phyloP scores from a whole-genome alignment of 2,113 vertebrate genomes.

The Telmatochromis sp. region DNA sequence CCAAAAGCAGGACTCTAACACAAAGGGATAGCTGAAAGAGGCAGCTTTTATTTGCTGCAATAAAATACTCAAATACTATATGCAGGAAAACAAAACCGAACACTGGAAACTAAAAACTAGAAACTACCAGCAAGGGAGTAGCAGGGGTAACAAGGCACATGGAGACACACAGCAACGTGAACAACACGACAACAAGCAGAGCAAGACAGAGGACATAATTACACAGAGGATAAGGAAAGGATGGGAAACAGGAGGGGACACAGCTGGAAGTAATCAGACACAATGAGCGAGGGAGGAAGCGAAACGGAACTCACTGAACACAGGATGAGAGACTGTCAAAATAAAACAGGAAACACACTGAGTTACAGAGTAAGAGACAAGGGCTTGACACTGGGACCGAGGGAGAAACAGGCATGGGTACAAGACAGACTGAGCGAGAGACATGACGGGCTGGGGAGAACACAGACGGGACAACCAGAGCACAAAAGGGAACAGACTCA shows the following conservation, averaged over 20 bases:
- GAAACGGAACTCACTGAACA: rapidly evolving
- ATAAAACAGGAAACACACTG: background rate
- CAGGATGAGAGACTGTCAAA: background rate
- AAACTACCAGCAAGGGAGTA: background rate
- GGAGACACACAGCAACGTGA: background rate
- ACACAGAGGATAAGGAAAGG: background rate
- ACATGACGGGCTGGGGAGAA: background rate
- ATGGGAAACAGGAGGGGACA: background rate
- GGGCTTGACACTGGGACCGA: background rate
- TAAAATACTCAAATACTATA: background rate
- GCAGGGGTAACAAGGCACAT: rapidly evolving
- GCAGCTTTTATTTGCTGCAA: background rate
- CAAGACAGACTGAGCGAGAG: background rate
- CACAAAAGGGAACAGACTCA: background rate
- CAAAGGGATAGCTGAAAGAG: rapidly evolving
- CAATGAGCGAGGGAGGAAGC: rapidly evolving
- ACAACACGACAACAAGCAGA: background rate
- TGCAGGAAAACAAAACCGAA: rapidly evolving
- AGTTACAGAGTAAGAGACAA: background rate
- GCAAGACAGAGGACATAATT: background rate
- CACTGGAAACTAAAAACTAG: background rate
- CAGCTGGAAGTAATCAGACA: background rate
- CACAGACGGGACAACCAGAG: background rate
- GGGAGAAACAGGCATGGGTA: background rate
- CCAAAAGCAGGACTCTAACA: background rate